Conservation (phyloP, 1,140 invertebrate genomes). For the Thaumatotibia leucotreta region DNA sequence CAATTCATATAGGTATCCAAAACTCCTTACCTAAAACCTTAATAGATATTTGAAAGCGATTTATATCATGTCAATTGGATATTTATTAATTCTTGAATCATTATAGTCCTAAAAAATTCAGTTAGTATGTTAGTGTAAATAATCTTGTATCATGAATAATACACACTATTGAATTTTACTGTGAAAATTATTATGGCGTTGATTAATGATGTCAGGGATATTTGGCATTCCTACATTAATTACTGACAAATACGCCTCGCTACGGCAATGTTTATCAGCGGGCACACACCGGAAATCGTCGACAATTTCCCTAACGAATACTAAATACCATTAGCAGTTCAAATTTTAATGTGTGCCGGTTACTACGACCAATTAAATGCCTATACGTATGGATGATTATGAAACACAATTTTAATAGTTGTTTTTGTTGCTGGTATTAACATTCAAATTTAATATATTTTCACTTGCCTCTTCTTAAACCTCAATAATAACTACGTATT, state of each 20-base stretch:
- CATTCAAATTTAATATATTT: too few species aligned
- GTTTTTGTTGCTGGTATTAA: too few species aligned
- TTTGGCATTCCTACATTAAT: slow-evolving; percentile 9
- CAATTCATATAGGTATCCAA: too few species aligned
- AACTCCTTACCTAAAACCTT: too few species aligned
- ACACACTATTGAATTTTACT: neutral
- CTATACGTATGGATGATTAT: neutral
- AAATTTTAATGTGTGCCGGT: neutral
- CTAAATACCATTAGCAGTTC: neutral
- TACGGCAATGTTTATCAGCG: slow-evolving; percentile 3
- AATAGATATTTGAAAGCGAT: too few species aligned
- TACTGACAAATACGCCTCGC: neutral
- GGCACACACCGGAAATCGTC: neutral
- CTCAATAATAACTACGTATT: too few species aligned
- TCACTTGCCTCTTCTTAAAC: too few species aligned
- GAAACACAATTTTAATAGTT: too few species aligned
- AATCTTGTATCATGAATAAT: neutral
- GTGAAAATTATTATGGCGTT: slow-evolving; percentile 2
- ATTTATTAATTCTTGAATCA: too few species aligned
- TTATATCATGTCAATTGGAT: too few species aligned
- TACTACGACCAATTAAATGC: neutral
- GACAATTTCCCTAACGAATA: slow-evolving; percentile 2
- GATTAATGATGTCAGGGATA: slow-evolving; percentile 11
- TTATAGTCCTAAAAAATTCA: neutral
- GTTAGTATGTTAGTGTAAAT: neutral